Conservation (phyloP, 2,797 vertebrate genomes). For the Potorous gilbertii region DNA sequence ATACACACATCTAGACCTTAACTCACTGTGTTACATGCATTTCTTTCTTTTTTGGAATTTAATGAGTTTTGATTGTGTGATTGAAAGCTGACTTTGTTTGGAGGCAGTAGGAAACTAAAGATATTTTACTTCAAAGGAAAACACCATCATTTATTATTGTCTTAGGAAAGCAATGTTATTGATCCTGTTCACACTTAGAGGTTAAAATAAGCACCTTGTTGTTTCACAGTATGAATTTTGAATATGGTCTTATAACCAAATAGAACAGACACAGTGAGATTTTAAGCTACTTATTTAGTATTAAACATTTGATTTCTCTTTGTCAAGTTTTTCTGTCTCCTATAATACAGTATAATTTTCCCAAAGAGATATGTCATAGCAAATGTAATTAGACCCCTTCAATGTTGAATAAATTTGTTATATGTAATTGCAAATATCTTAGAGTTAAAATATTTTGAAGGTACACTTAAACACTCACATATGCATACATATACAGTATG, state of each 20-base stretch:
- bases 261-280: neutral
- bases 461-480: neutral
- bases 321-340: neutral
- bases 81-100: neutral
- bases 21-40: neutral
- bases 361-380: neutral
- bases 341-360: neutral
- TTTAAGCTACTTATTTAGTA: neutral
- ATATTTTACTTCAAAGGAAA: neutral
- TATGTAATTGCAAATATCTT: neutral
- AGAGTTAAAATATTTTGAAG: neutral
- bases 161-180: neutral
- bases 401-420: neutral
- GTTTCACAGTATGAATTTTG: neutral
- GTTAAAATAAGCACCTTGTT: neutral
- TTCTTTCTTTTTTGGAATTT: neutral
- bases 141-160: neutral
- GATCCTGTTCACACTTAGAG: neutral
- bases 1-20: no score
- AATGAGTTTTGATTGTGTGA: neutral
- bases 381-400: neutral
- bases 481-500: no score
- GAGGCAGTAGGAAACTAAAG: neutral
- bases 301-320: neutral
- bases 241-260: neutral